phyloP scores from a whole-genome alignment of 2,113 vertebrate species.

The Pica pica region DNA sequence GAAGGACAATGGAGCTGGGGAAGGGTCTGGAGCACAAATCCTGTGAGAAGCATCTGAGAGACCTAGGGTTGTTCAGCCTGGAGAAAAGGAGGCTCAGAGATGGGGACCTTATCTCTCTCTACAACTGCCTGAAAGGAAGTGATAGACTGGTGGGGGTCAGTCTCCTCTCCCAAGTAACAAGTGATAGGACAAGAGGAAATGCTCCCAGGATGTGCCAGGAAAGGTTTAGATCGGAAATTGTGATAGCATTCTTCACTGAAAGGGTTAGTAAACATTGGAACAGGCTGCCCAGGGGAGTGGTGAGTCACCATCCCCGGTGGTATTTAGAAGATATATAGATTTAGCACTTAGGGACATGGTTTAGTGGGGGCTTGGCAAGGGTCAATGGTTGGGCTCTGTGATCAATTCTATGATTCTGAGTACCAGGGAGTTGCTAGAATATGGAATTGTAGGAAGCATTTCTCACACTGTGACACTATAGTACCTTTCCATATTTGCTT shows the following conservation, averaged over 20 bases:
- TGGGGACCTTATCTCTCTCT: no score
- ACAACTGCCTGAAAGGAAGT: neutral
- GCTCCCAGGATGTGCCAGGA: neutral
- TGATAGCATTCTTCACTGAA: neutral
- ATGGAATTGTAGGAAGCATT: neutral
- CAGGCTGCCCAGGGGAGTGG: neutral
- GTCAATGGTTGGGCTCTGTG: neutral
- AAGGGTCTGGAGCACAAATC: neutral
- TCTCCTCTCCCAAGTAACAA: neutral
- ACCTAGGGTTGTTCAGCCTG: neutral
- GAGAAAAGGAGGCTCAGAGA: neutral
- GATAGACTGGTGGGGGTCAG: neutral
- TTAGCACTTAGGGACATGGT: neutral
- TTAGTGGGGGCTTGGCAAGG: neutral
- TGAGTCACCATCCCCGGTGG: neutral
- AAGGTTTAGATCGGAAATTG: neutral
- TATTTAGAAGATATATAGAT: neutral
- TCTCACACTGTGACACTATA: neutral
- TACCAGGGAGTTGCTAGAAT: neutral
- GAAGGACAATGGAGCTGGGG: neutral
- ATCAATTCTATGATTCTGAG: neutral
- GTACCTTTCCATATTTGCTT: neutral
- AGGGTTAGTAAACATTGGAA: neutral
- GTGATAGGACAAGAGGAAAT: neutral
- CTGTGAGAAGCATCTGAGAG: neutral